Evolutionary conservation across 2,888 invertebrate species (phyloP), one percentile per base, ranked within the genome.

Genomic region (Pollenia labialis): DNA sequence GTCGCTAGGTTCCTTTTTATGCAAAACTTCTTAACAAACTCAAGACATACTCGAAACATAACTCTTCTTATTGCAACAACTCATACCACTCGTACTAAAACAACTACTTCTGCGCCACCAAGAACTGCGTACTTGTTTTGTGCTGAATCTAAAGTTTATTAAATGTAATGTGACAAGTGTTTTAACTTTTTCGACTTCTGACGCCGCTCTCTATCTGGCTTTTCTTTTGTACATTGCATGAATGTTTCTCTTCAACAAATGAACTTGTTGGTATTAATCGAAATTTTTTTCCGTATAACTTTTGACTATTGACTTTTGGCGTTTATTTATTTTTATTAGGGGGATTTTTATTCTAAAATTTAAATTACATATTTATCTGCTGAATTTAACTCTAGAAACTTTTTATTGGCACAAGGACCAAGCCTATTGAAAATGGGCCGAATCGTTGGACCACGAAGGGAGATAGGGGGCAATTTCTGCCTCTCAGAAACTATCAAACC

Each of bases 91-190:
- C 54, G 11, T 60, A n/a, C 62, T 56, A 14, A 72, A 52, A 52
- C 54, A 62, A 71, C 71, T 62, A 60, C 79, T 14, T 42, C 11
- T 23, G 8, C 10, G 12, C 46, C 32, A 60, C 58, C 12, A 60
- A 71, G 23, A 71, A 64, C 48, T 79, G 14, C 12, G 16, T 44
- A 60, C 74, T 75, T 71, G 64, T 64, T 23, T 50, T 75, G 58
- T 50, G 71, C 64, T 75, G 80, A 80, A 86, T 83, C 64, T 83
- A 72, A 86, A 83, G 75, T 83, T 83, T 83, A 80, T 83, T 83
- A 83, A 86, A 86, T 83, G 64, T 83, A 71, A 86, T 86, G 83
- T 83, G 75, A 83, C 79, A 83, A 83, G 82, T 82, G 82, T 71
- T 32, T 75, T 82, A 18, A 64, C 50, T 66, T 54, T 64, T 66